Evolutionary conservation across 2,888 invertebrate genomes (phyloP).

Genomic region (Callimorpha dominula): DNA sequence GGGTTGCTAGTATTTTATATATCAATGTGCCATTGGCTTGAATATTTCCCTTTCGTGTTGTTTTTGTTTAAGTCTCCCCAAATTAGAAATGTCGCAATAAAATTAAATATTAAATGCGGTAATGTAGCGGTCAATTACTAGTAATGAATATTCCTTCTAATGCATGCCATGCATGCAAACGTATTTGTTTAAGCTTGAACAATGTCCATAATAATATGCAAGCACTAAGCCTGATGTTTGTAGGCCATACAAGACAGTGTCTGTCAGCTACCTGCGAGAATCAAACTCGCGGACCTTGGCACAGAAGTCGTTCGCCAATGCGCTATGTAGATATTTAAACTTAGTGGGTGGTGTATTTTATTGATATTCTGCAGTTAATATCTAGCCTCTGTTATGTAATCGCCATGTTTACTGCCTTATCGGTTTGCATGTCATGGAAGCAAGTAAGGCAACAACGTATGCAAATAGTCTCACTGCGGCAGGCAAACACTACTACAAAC

Average conservation of each 20-base stretch:
- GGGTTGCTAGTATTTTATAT: too few species aligned
- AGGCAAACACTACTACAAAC: background rate
- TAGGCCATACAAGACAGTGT: conserved; percentile 5
- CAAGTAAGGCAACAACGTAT: background rate
- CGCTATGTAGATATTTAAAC: conserved; percentile 7
- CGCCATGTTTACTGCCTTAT: conserved; percentile 2
- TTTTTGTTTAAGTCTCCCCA: too few species aligned
- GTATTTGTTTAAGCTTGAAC: background rate
- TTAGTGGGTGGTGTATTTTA: conserved; percentile 18
- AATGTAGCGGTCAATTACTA: background rate
- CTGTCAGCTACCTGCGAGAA: conserved; percentile 9
- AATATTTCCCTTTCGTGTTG: too few species aligned
- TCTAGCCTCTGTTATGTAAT: conserved; percentile 7
- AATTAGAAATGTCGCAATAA: too few species aligned
- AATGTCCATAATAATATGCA: background rate
- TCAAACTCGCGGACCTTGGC: conserved; percentile 16
- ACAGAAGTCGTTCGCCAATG: conserved; percentile 19
- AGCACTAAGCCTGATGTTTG: background rate
- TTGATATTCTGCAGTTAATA: conserved; percentile 13
- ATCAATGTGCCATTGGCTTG: too few species aligned
- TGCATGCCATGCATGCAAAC: background rate
- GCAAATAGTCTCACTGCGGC: background rate
- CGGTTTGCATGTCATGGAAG: background rate
- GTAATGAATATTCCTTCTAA: background rate
- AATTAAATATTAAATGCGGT: background rate